phyloP scores from a whole-genome alignment of 2,797 vertebrate species.

The Picus viridis region DNA sequence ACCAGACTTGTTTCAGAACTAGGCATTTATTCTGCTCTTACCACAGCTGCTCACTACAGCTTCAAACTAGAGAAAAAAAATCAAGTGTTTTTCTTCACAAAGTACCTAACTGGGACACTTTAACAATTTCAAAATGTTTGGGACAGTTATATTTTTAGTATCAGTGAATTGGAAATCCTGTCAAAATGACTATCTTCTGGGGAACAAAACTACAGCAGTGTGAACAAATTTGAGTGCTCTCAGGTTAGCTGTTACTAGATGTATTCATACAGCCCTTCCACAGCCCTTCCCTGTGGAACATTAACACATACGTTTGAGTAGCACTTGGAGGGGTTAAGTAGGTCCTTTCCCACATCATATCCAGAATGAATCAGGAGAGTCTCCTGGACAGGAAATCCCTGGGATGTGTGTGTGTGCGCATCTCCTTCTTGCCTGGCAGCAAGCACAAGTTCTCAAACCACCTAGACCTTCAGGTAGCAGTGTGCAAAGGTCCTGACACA shows the following conservation, averaged over 20 bases:
- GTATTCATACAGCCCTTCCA: neutral
- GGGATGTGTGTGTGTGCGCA: neutral
- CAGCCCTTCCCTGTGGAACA: neutral
- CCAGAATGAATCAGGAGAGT: neutral
- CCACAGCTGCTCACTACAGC: neutral
- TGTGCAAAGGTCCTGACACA: fast-evolving
- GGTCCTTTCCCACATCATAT: neutral
- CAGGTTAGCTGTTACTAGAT: neutral
- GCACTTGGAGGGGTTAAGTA: neutral
- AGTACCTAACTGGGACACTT: slow-evolving; percentile 3
- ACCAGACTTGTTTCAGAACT: neutral
- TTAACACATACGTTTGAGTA: neutral
- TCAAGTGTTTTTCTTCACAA: neutral
- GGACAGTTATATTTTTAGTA: slow-evolving; percentile 23
- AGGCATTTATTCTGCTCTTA: neutral
- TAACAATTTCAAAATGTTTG: neutral
- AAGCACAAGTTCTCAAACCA: neutral
- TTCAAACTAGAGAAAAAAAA: neutral
- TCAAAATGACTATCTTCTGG: neutral
- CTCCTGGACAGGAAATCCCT: neutral
- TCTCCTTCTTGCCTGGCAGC: neutral
- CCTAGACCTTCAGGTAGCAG: neutral
- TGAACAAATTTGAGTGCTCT: neutral
- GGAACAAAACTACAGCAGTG: neutral
- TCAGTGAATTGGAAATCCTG: neutral